These are phyloP conservation scores for Channa maculata DNA, from an alignment of 2,113 vertebrate species.

Conservation along the genomic window DNA sequence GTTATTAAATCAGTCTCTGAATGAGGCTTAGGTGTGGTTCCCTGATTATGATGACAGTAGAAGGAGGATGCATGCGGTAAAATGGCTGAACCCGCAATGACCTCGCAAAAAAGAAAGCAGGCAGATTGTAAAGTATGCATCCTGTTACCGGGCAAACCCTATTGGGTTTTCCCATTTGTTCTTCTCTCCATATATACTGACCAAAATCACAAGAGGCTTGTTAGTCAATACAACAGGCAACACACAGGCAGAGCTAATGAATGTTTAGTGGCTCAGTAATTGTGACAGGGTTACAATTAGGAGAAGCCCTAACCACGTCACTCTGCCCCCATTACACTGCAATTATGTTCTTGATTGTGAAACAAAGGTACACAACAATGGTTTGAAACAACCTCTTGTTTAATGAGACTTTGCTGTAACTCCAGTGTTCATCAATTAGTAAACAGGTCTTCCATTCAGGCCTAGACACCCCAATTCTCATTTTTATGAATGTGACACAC, in stretches of 20 bases:
- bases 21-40: constrained; percentile 37
- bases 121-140: constrained; percentile 54
- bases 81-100: constrained; percentile 50
- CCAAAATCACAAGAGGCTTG: constrained; percentile 18
- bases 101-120: constrained; percentile 9
- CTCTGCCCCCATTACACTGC: constrained; percentile 71
- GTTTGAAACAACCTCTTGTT: constrained; percentile 76
- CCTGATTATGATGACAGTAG: constrained; percentile 22
- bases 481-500: constrained; percentile 76
- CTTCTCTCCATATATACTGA: constrained; percentile 3
- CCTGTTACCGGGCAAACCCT: constrained; percentile 50
- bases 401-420: constrained; percentile 81
- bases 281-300: constrained; percentile 64
- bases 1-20: constrained; percentile 25
- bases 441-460: constrained; percentile 81
- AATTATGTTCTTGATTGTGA: constrained; percentile 67
- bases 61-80: constrained; percentile 29
- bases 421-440: constrained; percentile 81
- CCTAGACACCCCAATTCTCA: constrained; percentile 65
- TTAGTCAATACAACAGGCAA: constrained; percentile 13
- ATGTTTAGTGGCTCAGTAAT: constrained; percentile 54
- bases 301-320: constrained; percentile 59
- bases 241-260: constrained; percentile 25
- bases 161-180: constrained; percentile 29
- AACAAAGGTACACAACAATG: constrained; percentile 77